Evolutionary conservation across 2,888 invertebrate genomes (phyloP).

Genomic region (Blastobasis lacticolella): DNA sequence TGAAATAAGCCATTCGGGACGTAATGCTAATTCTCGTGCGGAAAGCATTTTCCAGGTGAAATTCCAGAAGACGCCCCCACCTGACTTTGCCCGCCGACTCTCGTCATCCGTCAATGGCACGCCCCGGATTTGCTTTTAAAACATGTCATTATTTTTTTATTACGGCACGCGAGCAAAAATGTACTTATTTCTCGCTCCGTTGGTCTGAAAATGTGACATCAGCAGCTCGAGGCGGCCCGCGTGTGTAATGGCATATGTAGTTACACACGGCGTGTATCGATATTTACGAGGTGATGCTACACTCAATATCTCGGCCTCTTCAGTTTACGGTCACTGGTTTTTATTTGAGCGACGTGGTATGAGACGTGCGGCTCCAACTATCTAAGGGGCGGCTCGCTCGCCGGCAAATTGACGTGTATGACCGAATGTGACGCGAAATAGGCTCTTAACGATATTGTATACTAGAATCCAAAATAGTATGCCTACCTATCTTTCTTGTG

Average conservation of each 20-base stretch:
- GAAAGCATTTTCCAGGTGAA: too few species aligned
- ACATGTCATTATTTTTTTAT: conserved; percentile 70
- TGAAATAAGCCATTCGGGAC: too few species aligned
- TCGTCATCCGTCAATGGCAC: conserved; percentile 44
- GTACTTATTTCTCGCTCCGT: conserved; percentile 73
- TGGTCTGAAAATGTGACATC: conserved; percentile 72
- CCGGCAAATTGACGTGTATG: neutral
- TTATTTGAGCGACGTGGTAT: conserved; percentile 39
- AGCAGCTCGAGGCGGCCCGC: conserved; percentile 21
- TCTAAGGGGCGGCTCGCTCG: neutral
- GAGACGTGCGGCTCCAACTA: conserved; percentile 13
- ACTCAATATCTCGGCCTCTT: conserved; percentile 60
- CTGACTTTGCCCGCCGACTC: neutral
- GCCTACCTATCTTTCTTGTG: too few species aligned
- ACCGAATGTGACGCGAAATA: neutral
- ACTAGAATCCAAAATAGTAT: too few species aligned
- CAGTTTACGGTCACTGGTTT: conserved; percentile 58
- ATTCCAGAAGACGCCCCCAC: too few species aligned
- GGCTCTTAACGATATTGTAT: neutral
- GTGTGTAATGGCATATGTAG: conserved; percentile 38
- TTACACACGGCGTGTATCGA: conserved; percentile 17
- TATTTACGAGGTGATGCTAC: conserved; percentile 55
- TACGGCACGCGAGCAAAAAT: conserved; percentile 67
- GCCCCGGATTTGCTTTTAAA: conserved; percentile 58
- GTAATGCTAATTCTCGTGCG: too few species aligned